Conservation (phyloP, 2,113 vertebrate genomes). For the Rafetus swinhoei region DNA sequence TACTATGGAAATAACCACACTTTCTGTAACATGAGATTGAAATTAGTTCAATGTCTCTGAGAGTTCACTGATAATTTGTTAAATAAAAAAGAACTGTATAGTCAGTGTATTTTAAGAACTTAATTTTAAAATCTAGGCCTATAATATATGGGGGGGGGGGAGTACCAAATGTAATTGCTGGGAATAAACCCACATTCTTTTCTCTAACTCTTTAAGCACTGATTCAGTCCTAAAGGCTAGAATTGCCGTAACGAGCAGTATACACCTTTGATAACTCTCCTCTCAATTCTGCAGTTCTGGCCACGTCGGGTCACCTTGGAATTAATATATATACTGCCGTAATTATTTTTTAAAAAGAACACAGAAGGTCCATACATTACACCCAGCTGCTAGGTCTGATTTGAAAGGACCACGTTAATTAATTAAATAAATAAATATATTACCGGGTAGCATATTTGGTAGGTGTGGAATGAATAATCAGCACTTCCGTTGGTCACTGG, state of each 20-base stretch:
- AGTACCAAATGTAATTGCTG: background rate
- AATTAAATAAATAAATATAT: background rate
- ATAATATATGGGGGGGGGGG: background rate
- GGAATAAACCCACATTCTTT: background rate
- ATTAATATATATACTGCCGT: background rate
- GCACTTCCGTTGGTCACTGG: background rate
- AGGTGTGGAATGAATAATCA: background rate
- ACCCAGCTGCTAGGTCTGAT: background rate
- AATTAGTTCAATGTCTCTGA: background rate
- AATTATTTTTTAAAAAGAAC: background rate
- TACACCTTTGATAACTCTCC: background rate
- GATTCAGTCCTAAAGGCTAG: background rate
- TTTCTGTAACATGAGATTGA: background rate
- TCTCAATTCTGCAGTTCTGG: background rate
- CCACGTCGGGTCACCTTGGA: background rate
- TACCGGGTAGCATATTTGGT: background rate
- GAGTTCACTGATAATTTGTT: background rate
- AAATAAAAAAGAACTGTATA: background rate
- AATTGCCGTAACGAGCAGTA: background rate
- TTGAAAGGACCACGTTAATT: background rate
- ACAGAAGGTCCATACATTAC: background rate
- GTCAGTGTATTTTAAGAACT: background rate
- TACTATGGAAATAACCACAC: background rate
- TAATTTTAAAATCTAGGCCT: background rate
- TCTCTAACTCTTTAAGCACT: background rate